Conservation (phyloP, 1,140 invertebrate genomes). For the Ditylenchus dipsaci region DNA sequence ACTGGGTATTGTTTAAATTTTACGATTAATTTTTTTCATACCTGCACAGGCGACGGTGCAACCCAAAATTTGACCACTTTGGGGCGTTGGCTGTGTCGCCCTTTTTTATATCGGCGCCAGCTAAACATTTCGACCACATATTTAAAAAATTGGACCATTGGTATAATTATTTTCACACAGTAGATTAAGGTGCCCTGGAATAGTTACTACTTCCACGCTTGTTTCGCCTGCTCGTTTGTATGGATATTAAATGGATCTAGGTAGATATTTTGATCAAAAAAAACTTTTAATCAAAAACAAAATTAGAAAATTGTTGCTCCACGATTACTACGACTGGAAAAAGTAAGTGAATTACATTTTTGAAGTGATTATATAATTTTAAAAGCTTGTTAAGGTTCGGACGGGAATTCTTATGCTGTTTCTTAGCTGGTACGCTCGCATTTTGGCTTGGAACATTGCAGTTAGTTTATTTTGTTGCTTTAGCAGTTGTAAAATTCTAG, state of each 20-base stretch:
- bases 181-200: slow-evolving; percentile 63
- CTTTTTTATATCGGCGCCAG: too few relatives aligned
- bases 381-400: slow-evolving; percentile 33
- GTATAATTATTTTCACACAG: background rate
- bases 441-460: slow-evolving; percentile 50
- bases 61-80: too few relatives aligned
- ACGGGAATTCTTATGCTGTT: slow-evolving; percentile 46
- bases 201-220: slow-evolving; percentile 75
- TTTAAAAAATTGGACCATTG: too few relatives aligned
- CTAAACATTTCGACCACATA: too few relatives aligned
- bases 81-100: too few relatives aligned
- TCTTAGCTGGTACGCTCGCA: slow-evolving; percentile 46
- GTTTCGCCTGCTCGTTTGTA: slow-evolving; percentile 70
- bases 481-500: background rate
- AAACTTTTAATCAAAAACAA: too few relatives aligned
- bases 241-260: slow-evolving; percentile 67
- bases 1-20: too few relatives aligned
- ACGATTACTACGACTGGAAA: slow-evolving; percentile 62
- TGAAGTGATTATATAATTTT: background rate
- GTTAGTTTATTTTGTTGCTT: background rate
- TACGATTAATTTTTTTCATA: too few relatives aligned
- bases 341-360: slow-evolving; percentile 45
- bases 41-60: too few relatives aligned
- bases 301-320: slow-evolving; percentile 51
- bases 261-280: too few relatives aligned